phyloP scores from a whole-genome alignment of 2,797 vertebrate species.

The Microhierax caerulescens region DNA sequence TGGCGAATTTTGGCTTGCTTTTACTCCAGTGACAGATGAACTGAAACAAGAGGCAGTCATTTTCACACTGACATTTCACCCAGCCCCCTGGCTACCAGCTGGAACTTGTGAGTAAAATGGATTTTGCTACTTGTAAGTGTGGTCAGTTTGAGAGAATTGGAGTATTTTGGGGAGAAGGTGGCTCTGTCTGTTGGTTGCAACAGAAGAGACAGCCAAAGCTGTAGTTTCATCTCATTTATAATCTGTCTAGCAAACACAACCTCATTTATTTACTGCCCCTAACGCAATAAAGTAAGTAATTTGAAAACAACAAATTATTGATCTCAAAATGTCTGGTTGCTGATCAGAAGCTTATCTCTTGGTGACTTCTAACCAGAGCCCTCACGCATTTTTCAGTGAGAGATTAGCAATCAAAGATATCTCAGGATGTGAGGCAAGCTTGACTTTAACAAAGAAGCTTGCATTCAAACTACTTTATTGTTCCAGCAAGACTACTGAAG shows the following conservation, averaged over 20 bases:
- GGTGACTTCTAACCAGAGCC: background rate
- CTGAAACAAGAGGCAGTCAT: background rate
- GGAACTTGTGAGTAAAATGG: background rate
- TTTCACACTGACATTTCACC: background rate
- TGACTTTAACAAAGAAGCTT: background rate
- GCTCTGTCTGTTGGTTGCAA: background rate
- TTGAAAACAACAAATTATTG: background rate
- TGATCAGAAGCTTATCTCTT: conserved; percentile 11
- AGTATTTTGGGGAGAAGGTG: background rate
- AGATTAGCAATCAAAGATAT: background rate
- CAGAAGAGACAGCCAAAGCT: background rate
- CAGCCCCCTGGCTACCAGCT: background rate
- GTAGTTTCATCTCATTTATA: background rate
- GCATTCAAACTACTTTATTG: background rate
- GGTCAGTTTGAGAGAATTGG: background rate
- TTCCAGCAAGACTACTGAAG: background rate
- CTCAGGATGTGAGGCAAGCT: background rate
- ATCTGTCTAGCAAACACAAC: background rate
- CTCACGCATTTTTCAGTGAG: background rate
- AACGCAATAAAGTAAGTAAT: background rate
- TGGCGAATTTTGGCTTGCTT: background rate
- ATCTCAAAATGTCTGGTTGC: background rate
- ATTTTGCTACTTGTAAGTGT: background rate
- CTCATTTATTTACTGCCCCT: background rate
- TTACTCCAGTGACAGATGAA: background rate